Percentiles rank a stretch among this genome's conserved stretches.
Conservation (phyloP, 2,797 vertebrate species). For the Gobio occitaniae region DNA sequence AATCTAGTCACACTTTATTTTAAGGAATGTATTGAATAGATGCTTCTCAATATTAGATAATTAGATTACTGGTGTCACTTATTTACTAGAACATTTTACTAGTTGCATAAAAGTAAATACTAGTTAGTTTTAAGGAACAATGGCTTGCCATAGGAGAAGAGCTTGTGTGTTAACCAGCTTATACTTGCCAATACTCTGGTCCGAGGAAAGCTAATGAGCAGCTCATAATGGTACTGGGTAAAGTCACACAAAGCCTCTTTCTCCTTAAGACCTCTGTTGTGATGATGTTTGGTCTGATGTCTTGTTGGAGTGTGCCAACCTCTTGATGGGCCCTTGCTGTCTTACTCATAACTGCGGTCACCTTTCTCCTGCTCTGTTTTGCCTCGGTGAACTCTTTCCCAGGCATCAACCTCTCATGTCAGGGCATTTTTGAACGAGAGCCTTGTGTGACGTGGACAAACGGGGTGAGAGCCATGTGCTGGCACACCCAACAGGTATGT, state of each 20-base stretch:
- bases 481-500: conserved; percentile 26
- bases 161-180: background rate
- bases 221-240: background rate
- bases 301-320: background rate
- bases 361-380: background rate
- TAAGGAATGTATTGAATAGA: background rate
- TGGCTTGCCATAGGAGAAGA: background rate
- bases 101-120: background rate
- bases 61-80: background rate
- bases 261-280: background rate
- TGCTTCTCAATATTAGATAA: background rate
- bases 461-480: conserved; percentile 1
- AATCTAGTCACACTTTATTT: background rate
- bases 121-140: background rate
- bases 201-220: background rate
- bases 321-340: background rate
- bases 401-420: conserved; percentile 1
- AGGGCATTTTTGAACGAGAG: background rate
- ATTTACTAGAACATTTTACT: background rate
- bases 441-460: conserved; percentile 41
- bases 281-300: conserved; percentile 13
- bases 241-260: conserved; percentile 1
- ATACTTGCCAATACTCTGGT: background rate
- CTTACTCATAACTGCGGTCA: conserved; percentile 8
- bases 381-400: conserved; percentile 21